phyloP scores from a whole-genome alignment of 2,113 vertebrate species.

The Nycticorax nycticorax region DNA sequence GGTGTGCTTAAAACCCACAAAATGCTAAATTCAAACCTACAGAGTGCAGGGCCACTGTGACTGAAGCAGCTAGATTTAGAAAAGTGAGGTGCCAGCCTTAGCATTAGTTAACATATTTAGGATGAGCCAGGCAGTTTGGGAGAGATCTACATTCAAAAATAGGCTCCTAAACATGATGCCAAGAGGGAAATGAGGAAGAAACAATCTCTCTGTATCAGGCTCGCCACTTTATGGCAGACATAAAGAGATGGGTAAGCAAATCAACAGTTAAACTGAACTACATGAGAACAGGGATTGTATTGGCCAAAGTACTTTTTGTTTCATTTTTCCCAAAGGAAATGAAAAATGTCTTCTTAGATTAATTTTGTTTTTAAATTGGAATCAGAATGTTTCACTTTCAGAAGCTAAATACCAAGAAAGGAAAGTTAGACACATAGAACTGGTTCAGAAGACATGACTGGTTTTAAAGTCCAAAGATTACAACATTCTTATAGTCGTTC shows the following conservation, averaged over 20 bases:
- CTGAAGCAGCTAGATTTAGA: background rate
- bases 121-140: background rate
- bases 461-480: background rate
- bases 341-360: background rate
- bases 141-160: background rate
- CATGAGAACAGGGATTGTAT: background rate
- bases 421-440: background rate
- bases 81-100: background rate
- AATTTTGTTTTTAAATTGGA: background rate
- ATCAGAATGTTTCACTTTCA: background rate
- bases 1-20: background rate
- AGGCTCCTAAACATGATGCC: background rate
- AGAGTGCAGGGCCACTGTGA: background rate
- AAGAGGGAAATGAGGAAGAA: background rate
- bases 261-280: background rate
- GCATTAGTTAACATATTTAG: background rate
- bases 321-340: background rate
- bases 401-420: background rate
- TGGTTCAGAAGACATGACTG: background rate
- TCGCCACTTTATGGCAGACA: background rate
- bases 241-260: background rate
- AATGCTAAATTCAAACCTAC: background rate
- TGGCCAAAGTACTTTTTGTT: background rate
- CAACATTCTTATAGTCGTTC: background rate
- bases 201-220: background rate